Base-by-base conservation (phyloP, 2,113 vertebrate genomes). In the Ia io region DNA sequence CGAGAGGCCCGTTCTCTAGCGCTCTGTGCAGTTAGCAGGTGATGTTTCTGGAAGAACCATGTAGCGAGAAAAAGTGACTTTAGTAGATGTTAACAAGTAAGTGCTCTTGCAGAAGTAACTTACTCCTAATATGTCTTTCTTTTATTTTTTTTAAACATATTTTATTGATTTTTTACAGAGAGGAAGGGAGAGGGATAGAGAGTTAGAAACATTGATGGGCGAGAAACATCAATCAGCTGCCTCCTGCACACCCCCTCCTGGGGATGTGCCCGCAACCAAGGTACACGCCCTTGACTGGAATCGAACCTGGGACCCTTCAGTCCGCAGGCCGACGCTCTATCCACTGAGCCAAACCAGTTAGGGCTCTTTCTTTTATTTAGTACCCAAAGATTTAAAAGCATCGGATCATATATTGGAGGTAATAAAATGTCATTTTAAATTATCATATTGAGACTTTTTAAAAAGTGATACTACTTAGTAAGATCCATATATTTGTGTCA, bases 291-390 rank as follows among this genome's bases (percentile, higher is more conserved):
- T 37, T 37, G 37, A 37, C 37, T 2, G 37, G 4, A 37, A 37
- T 37, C 37, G 37, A 37, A 37, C 37, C 37, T 37, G 37, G 37
- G 37, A 37, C 37, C 37, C 4, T 37, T 37, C 37, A 37, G 37
- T 37, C 37, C 4, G 37, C 37, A 37, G 37, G 37, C 37, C 37
- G 4, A 37, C 37, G 37, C 37, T 37, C 37, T 37, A 37, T 37
- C 37, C 37, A 37, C 37, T 37, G 37, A 37, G 37, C 37, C 37
- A 37, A 37, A 37, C 37, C 37, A 37, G 37, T 37, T 37, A 37
- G 37, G 37, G 37, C 37, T 84, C 47, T 69, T 77, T 84, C 47
- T 69, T 79, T 84, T 90, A 32, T 91, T 91, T 74, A 84, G 69
- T 80, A 67, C 59, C n/a, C 53, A 67, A 69, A 83, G 42, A 84